Base-by-base conservation (phyloP, 2,888 invertebrate genomes). In the Sminthurides aquaticus region DNA sequence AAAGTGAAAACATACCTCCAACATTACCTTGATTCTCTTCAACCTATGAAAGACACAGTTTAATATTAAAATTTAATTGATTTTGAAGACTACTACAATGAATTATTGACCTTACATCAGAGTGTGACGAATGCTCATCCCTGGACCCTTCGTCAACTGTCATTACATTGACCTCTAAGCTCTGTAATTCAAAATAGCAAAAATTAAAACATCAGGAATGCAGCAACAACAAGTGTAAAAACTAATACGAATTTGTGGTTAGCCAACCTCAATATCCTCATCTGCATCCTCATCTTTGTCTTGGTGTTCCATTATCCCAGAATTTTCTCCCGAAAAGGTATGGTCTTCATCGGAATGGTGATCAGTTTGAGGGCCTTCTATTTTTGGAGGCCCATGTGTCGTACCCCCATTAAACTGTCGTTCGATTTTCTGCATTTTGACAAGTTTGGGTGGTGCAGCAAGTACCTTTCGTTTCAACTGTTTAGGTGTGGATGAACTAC, bases 351-450 rank as follows among this genome's bases (percentile, higher is more conserved):
- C 15, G 5, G 5, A 8, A 5, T 52, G 15, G 5, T 52, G 11
- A 15, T 52, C 20, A 52, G 52, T 22, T 52, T 5, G 20, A 8
- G 20, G 5, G 43, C 5, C 43, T 15, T 52, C 20, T 18, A 8
- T 20, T 52, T 52, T 22, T 18, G 43, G 43, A 20, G 20, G 5
- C 3, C 52, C 18, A 52, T 8, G 5, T 20, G 5, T 5, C 15
- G 43, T 15, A 34, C 64, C 66, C 27, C 69, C 69, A 57, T 62
- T 67, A 5, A 57, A 61, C 49, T 61, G 56, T 20, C 65, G 49
- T 27, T 70, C 74, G 18, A 71, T 57, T 24, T 68, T 67, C 34
- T 69, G 70, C 67, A 74, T 74, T 60, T 74, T 74, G 34, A 70
- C 68, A 27, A 74, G 59, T 67, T 70, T 71, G 11, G 74, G 74